Evolutionary conservation across 2,888 invertebrate species (phyloP), one percentile per base, ranked within the genome.

Genomic region (Pristionchus fissidentatus): DNA sequence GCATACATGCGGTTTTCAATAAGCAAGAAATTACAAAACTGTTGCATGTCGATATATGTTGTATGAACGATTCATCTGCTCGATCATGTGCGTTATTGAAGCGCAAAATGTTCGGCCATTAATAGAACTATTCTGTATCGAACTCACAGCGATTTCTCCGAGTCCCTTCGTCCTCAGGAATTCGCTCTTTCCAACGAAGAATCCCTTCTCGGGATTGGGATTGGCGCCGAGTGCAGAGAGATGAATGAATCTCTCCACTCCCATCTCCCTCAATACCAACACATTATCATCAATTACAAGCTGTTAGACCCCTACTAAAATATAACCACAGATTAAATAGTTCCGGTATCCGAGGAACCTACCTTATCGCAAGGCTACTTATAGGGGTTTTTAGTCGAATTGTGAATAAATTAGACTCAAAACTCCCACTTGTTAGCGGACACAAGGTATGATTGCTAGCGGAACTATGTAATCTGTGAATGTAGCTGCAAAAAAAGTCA

Each of bases 241-340:
- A 92, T 99, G 99, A 90, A 99, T 95, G 35, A 98, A 95, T 86
- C 95, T 95, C 86, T 97, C 95, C 0, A 99, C 97, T 15, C 97
- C 97, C 93, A 93, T 95, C 95, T 93, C 95, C 93, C 93, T 94
- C 10, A 60, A 85, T 5, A 32, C 38, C n/a, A n/a, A n/a, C 8
- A 62, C 35, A 41, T 73, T 26, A n/a, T n/a, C n/a, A n/a, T n/a
- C n/a, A n/a, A n/a, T n/a, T n/a, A n/a, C n/a, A n/a, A n/a, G n/a
- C n/a, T n/a, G n/a, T n/a, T n/a, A n/a, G n/a, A n/a, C n/a, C n/a
- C n/a, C n/a, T n/a, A n/a, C n/a, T n/a, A n/a, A n/a, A n/a, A n/a
- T n/a, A n/a, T n/a, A n/a, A n/a, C n/a, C n/a, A n/a, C n/a, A n/a
- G n/a, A n/a, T n/a, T n/a, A n/a, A n/a, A n/a, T n/a, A n/a, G n/a